These are phyloP conservation scores for Zaprionus nigranus DNA, from an alignment of 1,140 invertebrate genomes.

Conservation along the genomic window DNA sequence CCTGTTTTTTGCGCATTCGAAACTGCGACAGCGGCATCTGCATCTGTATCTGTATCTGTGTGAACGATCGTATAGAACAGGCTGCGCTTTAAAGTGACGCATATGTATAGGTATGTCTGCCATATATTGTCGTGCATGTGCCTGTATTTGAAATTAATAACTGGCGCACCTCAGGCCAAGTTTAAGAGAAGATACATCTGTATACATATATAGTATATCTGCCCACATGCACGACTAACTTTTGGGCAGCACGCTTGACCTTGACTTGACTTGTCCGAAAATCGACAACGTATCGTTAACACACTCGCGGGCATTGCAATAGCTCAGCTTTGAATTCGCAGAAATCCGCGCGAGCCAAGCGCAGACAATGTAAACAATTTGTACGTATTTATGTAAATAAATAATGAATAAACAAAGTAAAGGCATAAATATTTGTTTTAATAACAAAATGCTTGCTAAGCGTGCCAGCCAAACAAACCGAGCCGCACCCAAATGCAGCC, in stretches of 20 bases:
- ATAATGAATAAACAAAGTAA: conserved; percentile 19
- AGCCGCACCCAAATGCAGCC: conserved; percentile 59
- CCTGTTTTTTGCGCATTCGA: conserved; percentile 46
- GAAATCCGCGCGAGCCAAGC: conserved; percentile 6
- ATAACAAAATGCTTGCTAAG: conserved; percentile 41
- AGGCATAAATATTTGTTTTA: conserved; percentile 73
- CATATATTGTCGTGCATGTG: neutral
- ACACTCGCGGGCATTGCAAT: neutral
- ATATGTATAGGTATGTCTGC: conserved; percentile 19
- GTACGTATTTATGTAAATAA: conserved; percentile 11
- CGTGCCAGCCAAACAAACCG: neutral
- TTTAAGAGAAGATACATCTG: neutral
- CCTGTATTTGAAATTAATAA: neutral
- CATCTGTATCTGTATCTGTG: conserved; percentile 42
- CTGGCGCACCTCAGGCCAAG: neutral
- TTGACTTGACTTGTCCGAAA: conserved; percentile 34
- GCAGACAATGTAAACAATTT: conserved; percentile 5
- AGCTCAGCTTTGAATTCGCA: neutral
- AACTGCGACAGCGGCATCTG: neutral
- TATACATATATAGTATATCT: neutral
- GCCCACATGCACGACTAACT: neutral
- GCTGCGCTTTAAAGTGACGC: conserved; percentile 57
- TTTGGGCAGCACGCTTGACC: conserved; percentile 31
- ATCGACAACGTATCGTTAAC: neutral
- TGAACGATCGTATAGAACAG: conserved; percentile 51